Percentiles rank a stretch among this genome's conserved stretches.
Conservation (phyloP, 1,140 invertebrate species). For the Aphelinus certus region DNA sequence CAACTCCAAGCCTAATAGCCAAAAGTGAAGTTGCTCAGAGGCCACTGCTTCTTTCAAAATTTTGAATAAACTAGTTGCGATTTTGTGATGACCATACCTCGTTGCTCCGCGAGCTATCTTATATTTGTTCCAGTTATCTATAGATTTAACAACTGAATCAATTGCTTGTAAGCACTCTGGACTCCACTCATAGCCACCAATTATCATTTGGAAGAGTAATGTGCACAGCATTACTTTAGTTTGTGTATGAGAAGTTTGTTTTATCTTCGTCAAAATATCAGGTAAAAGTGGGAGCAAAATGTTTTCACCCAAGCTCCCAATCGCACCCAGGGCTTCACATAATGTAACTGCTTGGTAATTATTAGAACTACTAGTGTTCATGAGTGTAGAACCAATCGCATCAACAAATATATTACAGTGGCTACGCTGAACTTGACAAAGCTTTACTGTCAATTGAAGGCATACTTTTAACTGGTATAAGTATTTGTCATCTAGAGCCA, state of each 20-base stretch:
- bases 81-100: constrained; percentile 82
- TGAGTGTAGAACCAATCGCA: constrained; percentile 69
- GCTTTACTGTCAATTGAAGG: constrained; percentile 75
- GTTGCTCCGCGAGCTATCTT: constrained; percentile 86
- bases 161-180: constrained; percentile 67
- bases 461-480: constrained; percentile 71
- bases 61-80: constrained; percentile 76
- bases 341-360: constrained; percentile 63
- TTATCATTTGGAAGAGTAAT: constrained; percentile 83
- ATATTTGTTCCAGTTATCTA: constrained; percentile 86
- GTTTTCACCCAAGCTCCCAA: constrained; percentile 74
- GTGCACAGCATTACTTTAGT: constrained; percentile 76
- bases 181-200: constrained; percentile 71
- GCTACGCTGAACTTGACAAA: constrained; percentile 71
- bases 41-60: constrained; percentile 79
- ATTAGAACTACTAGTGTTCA: constrained; percentile 57
- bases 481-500: constrained; percentile 66
- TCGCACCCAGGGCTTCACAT: constrained; percentile 78
- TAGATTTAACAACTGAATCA: constrained; percentile 68
- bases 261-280: constrained; percentile 69
- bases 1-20: constrained; percentile 82
- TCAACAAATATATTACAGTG: constrained; percentile 73
- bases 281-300: constrained; percentile 68
- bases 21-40: constrained; percentile 91
- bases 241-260: constrained; percentile 56